Evolutionary conservation across 2,888 invertebrate species (phyloP).

Genomic region (Eupithecia centaureata): DNA sequence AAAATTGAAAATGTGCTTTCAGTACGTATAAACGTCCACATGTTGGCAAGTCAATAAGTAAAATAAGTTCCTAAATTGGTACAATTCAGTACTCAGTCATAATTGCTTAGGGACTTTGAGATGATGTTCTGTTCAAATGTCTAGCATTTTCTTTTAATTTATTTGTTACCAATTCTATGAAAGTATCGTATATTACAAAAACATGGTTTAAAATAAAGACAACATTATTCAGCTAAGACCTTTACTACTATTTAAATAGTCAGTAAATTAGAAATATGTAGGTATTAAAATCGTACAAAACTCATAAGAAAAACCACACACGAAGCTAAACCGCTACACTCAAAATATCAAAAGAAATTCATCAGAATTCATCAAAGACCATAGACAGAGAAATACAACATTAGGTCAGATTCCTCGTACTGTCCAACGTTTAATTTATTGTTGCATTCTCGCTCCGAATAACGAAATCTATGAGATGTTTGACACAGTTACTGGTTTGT

Average conservation of each 20-base stretch:
- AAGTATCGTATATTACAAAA: too few relatives aligned
- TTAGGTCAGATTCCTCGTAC: conserved; percentile 31
- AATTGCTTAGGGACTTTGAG: too few relatives aligned
- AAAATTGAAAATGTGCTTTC: not conserved
- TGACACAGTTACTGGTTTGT: conserved; percentile 4
- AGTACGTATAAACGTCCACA: not conserved
- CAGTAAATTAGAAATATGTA: not conserved
- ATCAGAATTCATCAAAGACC: conserved; percentile 37
- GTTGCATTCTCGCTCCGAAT: conserved; percentile 15
- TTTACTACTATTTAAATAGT: too few relatives aligned
- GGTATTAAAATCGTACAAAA: not conserved
- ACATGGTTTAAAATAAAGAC: too few relatives aligned
- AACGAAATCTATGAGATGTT: conserved; percentile 16
- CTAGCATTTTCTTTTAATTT: too few relatives aligned
- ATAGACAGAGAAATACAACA: conserved; percentile 32
- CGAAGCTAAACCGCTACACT: conserved; percentile 28
- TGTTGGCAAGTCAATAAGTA: not conserved
- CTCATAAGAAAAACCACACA: conserved; percentile 30
- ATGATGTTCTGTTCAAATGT: too few relatives aligned
- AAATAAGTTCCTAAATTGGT: too few relatives aligned
- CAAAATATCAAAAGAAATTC: conserved; percentile 39
- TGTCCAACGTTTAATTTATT: conserved; percentile 38
- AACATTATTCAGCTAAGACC: too few relatives aligned
- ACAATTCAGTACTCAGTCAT: too few relatives aligned
- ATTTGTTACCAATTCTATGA: too few relatives aligned